Conservation (phyloP, 2,113 vertebrate species). For the Leptosomus discolor region DNA sequence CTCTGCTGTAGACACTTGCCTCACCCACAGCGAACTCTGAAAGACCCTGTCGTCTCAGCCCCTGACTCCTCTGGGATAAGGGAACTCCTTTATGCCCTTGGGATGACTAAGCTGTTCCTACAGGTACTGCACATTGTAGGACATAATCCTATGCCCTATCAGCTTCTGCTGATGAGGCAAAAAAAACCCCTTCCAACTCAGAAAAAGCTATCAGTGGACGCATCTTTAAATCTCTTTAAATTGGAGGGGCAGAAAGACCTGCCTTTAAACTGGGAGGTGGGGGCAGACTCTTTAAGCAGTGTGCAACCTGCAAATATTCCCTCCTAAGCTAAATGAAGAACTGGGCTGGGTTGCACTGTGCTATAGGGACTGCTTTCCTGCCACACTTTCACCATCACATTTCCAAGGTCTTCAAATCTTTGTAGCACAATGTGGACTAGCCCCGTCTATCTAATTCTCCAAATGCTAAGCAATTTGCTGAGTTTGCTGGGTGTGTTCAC, state of each 20-base stretch:
- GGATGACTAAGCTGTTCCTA: not conserved
- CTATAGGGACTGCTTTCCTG: not conserved
- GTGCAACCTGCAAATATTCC: accelerated
- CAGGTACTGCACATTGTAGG: not conserved
- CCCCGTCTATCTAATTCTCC: not conserved
- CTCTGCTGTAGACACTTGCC: not conserved
- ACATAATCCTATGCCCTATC: too few relatives aligned
- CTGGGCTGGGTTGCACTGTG: not conserved
- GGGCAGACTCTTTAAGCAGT: not conserved
- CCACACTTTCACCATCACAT: accelerated
- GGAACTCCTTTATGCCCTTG: not conserved
- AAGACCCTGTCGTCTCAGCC: not conserved
- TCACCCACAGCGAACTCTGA: not conserved
- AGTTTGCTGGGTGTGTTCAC: not conserved
- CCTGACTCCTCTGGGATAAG: not conserved
- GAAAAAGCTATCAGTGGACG: not conserved
- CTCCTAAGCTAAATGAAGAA: not conserved
- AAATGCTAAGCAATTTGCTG: not conserved
- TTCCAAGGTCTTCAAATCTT: not conserved
- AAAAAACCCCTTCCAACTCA: not conserved
- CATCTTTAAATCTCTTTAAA: not conserved
- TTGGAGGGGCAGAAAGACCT: not conserved
- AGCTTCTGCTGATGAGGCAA: not conserved
- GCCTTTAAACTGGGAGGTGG: not conserved
- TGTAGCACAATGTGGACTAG: not conserved